Evolutionary conservation across 2,888 invertebrate genomes (phyloP), one percentile per base, ranked within the genome.

Genomic region (Platerodrilus igneus): DNA sequence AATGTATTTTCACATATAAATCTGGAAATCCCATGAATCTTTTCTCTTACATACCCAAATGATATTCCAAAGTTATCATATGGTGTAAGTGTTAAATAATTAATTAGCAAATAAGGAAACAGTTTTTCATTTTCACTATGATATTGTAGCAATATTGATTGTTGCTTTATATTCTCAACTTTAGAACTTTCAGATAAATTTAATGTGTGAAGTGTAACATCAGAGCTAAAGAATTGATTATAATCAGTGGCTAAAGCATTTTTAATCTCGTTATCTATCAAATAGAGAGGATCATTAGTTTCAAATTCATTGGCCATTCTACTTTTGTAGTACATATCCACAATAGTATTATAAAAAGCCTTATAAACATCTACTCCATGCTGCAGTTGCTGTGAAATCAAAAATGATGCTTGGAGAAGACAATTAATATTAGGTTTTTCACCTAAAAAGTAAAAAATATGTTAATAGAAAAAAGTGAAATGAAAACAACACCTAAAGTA

Each of bases 391-490:
- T 85, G 83, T 32, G 73, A 72, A 22, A 78, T 73, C 39, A 85
- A 63, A 51, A 77, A 76, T 0, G 80, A 75, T 0, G 78, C 75
- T 61, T 81, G 81, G 8, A 85, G 64, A 19, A 88, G 66, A 55
- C 83, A 78, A 13, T 76, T 75, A 23, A 81, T 57, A 7, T 74
- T 76, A 10, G 81, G 78, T 52, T 75, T 74, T 45, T 81, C 81
- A 28, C 76, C 79, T 76, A 66, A 34, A 68, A 70, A 13, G 23
- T 40, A 10, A 22, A 28, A 16, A 43, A 36, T 39, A 22, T 27
- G 8, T 19, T 30, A n/a, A 11, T 13, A 27, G 21, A 25, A 34
- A 36, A 16, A 25, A 37, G 36, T 27, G 15, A 25, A 31, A 35
- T n/a, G n/a, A n/a, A n/a, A n/a, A n/a, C n/a, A n/a, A n/a, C n/a